Evolutionary conservation across 2,797 vertebrate genomes (phyloP).

Genomic region (Pampus argenteus): DNA sequence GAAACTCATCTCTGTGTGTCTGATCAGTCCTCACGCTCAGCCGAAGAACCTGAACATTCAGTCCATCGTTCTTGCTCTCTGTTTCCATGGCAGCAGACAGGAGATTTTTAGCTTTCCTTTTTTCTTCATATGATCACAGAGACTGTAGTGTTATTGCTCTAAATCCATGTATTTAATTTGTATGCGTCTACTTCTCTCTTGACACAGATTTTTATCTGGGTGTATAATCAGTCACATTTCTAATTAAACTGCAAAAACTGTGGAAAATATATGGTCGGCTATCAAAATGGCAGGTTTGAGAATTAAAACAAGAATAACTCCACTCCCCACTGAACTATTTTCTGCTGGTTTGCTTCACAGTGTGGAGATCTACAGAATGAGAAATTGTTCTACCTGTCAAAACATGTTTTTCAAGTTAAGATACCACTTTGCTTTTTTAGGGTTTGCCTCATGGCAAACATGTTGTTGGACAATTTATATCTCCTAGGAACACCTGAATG

Average conservation of each 20-base stretch:
- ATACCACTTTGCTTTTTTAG: neutral
- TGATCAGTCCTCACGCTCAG: slow-evolving; percentile 30
- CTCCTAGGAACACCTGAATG: neutral
- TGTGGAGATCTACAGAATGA: slow-evolving; percentile 18
- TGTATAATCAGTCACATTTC: neutral
- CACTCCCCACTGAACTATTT: slow-evolving; percentile 1
- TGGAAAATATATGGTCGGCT: neutral
- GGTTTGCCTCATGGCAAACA: neutral
- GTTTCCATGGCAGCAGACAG: slow-evolving; percentile 77
- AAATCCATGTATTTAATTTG: slow-evolving; percentile 11
- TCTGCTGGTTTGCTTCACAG: slow-evolving; percentile 17
- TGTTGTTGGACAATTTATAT: slow-evolving; percentile 6
- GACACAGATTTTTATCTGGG: neutral
- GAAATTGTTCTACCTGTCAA: slow-evolving; percentile 30
- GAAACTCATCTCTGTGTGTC: slow-evolving; percentile 23
- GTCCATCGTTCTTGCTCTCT: slow-evolving; percentile 23
- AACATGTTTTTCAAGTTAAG: slow-evolving; percentile 10
- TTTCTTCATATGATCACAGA: slow-evolving; percentile 26
- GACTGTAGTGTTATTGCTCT: neutral
- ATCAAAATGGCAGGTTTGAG: neutral
- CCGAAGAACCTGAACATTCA: slow-evolving; percentile 16
- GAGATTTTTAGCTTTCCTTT: slow-evolving; percentile 39
- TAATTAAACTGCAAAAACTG: too few species aligned
- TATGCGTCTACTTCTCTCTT: neutral
- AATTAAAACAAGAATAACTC: slow-evolving; percentile 20